phyloP scores from a whole-genome alignment of 2,888 invertebrate species.

The Electrophaes corylata region DNA sequence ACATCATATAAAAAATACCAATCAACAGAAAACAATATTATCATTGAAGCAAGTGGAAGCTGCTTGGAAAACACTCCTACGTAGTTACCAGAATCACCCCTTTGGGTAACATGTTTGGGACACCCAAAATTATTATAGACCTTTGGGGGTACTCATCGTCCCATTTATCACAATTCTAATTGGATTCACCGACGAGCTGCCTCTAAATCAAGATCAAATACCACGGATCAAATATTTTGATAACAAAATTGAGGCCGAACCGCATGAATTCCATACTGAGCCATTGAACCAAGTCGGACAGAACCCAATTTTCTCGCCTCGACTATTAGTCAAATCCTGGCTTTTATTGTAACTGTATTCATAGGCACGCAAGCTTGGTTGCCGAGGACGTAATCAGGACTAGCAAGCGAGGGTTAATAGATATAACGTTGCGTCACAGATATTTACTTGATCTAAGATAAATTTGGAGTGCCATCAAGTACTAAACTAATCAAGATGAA shows the following conservation, averaged over 20 bases:
- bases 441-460: too few relatives aligned
- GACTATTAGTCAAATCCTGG: conserved; percentile 35
- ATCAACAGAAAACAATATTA: too few relatives aligned
- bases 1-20: too few relatives aligned
- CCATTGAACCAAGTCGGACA: conserved; percentile 20
- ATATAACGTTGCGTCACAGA: too few relatives aligned
- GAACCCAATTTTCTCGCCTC: conserved; percentile 34
- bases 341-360: conserved; percentile 38
- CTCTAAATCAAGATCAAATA: conserved; percentile 21
- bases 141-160: conserved; percentile 3
- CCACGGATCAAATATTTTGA: conserved; percentile 25
- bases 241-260: conserved; percentile 27
- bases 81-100: neutral
- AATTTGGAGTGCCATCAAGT: too few relatives aligned
- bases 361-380: conserved; percentile 32
- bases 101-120: neutral
- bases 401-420: neutral
- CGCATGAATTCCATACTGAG: conserved; percentile 28
- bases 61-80: neutral
- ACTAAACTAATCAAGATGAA: too few relatives aligned
- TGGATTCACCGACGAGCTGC: conserved; percentile 8
- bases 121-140: neutral
- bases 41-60: too few relatives aligned
- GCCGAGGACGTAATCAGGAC: conserved; percentile 6
- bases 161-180: conserved; percentile 15